Conservation (phyloP, 2,113 vertebrate genomes). For the Eulemur macaco region DNA sequence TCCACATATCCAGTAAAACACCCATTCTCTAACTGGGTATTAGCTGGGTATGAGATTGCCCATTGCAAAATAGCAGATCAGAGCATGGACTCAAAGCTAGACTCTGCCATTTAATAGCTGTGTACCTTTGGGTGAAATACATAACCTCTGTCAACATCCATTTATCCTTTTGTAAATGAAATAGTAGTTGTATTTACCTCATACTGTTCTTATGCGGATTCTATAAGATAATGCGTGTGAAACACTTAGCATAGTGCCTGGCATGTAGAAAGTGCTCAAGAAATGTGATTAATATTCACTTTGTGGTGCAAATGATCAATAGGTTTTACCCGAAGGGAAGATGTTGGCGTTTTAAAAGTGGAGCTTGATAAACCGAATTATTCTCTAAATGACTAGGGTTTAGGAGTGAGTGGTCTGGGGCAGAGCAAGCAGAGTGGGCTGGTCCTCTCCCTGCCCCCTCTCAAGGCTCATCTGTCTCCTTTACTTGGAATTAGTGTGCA, state of each 20-base stretch:
- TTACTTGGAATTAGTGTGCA: background rate
- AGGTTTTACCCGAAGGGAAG: slow-evolving; percentile 31
- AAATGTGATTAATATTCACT: slow-evolving; percentile 52
- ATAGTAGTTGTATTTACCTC: slow-evolving; percentile 12
- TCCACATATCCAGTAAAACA: background rate
- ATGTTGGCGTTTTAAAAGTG: slow-evolving; percentile 14
- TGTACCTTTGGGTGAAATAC: slow-evolving; percentile 31
- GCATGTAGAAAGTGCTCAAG: background rate
- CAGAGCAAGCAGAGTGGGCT: background rate
- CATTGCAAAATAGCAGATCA: background rate
- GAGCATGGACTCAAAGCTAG: background rate
- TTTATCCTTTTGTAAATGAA: slow-evolving; percentile 4
- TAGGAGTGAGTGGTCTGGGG: background rate
- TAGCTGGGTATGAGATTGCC: background rate
- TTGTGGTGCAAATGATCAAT: slow-evolving; percentile 44
- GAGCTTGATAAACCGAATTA: slow-evolving; percentile 31
- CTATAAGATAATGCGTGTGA: slow-evolving; percentile 25
- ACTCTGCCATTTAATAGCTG: background rate
- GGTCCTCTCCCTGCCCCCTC: background rate
- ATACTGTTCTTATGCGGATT: background rate
- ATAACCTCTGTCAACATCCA: slow-evolving; percentile 28
- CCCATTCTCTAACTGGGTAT: background rate
- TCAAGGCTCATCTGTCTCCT: background rate
- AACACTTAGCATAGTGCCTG: slow-evolving; percentile 13
- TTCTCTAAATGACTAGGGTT: background rate